These are phyloP conservation scores for Eubucco bourcierii DNA, from an alignment of 2,113 vertebrate species.

Conservation along the genomic window DNA sequence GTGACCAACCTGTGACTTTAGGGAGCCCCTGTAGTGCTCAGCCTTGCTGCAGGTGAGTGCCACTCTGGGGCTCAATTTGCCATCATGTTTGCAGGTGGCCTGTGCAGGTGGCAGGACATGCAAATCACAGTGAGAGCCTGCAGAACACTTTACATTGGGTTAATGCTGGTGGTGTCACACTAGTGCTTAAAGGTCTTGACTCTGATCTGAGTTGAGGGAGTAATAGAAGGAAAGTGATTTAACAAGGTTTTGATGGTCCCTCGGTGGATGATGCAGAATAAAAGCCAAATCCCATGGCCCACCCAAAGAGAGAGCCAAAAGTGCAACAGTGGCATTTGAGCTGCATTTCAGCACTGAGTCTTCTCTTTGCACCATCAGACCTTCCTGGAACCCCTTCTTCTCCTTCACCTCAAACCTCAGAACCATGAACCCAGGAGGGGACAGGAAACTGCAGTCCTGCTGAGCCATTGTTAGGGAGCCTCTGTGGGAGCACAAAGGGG, in stretches of 20 bases:
- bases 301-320: neutral
- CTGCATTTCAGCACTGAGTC: neutral
- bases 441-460: neutral
- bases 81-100: neutral
- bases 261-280: neutral
- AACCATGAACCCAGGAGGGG: neutral
- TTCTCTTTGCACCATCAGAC: neutral
- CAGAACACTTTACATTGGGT: neutral
- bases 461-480: neutral
- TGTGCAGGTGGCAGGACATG: neutral
- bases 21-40: neutral
- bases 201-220: constrained; percentile 1
- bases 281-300: neutral
- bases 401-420: neutral
- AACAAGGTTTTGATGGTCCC: neutral
- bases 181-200: neutral
- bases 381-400: neutral
- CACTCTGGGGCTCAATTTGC: neutral
- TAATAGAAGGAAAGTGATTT: constrained; percentile 18
- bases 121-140: neutral
- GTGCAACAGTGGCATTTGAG: neutral
- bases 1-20: neutral
- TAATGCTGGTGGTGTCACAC: neutral
- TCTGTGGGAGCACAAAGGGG: neutral
- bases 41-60: neutral